Percentiles rank a stretch among this genome's conserved stretches.
These are phyloP conservation scores for Spodoptera frugiperda DNA, from an alignment of 1,140 invertebrate genomes.

Conservation along the genomic window DNA sequence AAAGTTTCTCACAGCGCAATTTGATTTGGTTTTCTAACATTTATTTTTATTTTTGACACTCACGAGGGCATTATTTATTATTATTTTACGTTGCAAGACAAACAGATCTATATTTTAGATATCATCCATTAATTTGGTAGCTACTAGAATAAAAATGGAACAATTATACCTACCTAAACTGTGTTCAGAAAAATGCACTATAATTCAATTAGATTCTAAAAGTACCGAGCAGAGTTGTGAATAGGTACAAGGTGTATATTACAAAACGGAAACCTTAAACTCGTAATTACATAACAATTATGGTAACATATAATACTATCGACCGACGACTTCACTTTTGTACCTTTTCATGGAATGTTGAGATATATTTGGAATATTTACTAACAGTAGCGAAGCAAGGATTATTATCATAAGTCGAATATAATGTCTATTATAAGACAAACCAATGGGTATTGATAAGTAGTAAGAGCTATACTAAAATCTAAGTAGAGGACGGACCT, in stretches of 20 bases:
- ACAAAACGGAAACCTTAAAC: constrained; percentile 40
- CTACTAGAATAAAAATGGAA: not conserved
- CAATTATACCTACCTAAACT: not conserved
- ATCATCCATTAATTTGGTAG: not conserved
- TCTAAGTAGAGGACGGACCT: constrained; percentile 41
- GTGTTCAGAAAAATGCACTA: constrained; percentile 1
- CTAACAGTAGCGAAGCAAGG: constrained; percentile 6
- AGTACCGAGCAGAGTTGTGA: not conserved
- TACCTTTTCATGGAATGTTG: constrained; percentile 43
- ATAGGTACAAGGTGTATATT: not conserved
- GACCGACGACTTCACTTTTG: constrained; percentile 36
- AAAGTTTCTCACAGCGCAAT: constrained; percentile 35
- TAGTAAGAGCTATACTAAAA: constrained; percentile 23
- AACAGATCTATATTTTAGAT: not conserved
- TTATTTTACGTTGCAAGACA: not conserved
- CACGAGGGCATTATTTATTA: too few relatives aligned
- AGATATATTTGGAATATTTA: constrained; percentile 5
- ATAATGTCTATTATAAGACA: constrained; percentile 2
- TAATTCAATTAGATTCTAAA: constrained; percentile 4
- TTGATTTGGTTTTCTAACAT: constrained; percentile 24
- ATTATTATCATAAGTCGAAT: not conserved
- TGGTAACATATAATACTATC: constrained; percentile 62
- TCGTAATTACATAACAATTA: constrained; percentile 44
- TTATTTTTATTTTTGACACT: not conserved
- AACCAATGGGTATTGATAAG: constrained; percentile 1